These are phyloP conservation scores for Drosophila athabasca DNA, from an alignment of 1,140 invertebrate species.

Conservation along the genomic window DNA sequence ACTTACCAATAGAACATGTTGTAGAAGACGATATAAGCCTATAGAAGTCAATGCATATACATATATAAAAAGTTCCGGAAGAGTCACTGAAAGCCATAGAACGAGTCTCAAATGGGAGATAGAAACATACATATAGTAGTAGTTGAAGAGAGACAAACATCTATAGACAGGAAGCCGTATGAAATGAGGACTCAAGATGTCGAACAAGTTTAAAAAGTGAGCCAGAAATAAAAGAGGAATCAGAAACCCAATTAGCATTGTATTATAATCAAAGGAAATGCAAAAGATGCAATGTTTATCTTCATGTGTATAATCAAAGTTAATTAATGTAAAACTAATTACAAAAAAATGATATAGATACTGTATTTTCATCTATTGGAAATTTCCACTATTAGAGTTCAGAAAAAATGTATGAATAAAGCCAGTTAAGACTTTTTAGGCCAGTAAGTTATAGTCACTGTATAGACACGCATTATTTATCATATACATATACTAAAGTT, in stretches of 20 bases:
- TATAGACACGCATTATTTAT: constrained; percentile 37
- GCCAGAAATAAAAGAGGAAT: constrained; percentile 6
- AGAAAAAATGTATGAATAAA: constrained; percentile 8
- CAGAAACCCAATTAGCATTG: constrained; percentile 58
- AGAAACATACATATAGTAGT: too few species aligned
- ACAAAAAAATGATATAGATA: constrained; percentile 24
- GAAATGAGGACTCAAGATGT: constrained; percentile 26
- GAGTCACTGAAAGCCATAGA: too few species aligned
- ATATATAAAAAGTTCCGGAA: too few species aligned
- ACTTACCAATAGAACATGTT: too few species aligned
- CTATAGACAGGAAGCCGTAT: too few species aligned
- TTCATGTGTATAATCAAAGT: constrained; percentile 73
- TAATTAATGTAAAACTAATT: constrained; percentile 53
- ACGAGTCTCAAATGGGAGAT: too few species aligned
- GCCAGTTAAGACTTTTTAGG: constrained; percentile 65
- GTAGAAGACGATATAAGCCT: too few species aligned
- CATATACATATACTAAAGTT: constrained; percentile 26
- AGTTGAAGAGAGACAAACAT: too few species aligned
- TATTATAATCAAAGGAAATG: constrained; percentile 53
- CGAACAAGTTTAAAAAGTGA: constrained; percentile 20
- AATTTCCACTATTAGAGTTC: constrained; percentile 23
- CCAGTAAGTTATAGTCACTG: constrained; percentile 49
- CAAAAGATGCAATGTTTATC: constrained; percentile 10
- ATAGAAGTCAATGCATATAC: too few species aligned
- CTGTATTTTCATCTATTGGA: constrained; percentile 21